Evolutionary conservation across 1,140 invertebrate species (phyloP).

Genomic region (Halictus rubicundus): DNA sequence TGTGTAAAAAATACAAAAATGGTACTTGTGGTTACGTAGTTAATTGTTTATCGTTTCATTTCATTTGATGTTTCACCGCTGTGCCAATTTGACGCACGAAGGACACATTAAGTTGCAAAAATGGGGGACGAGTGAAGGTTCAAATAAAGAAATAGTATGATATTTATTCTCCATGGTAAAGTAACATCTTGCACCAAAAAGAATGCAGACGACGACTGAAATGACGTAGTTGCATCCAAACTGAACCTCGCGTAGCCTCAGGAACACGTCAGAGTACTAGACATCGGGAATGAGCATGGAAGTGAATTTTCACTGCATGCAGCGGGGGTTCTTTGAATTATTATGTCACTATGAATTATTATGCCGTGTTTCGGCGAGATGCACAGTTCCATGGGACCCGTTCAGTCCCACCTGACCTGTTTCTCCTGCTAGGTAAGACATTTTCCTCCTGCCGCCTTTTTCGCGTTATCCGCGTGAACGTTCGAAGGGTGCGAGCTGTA

Average conservation of each 20-base stretch:
- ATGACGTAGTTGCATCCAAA: background rate
- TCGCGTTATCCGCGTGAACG: slow-evolving; percentile 14
- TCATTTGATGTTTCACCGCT: too few species aligned
- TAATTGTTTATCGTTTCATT: too few species aligned
- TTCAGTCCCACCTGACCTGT: background rate
- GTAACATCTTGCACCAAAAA: too few species aligned
- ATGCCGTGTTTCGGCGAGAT: background rate
- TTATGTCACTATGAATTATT: slow-evolving; percentile 12
- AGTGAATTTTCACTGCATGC: background rate
- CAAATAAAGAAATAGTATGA: too few species aligned
- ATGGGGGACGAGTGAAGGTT: too few species aligned
- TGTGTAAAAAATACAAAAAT: too few species aligned
- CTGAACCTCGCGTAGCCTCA: background rate
- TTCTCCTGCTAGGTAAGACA: slow-evolving; percentile 20
- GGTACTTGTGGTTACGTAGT: too few species aligned
- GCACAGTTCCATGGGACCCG: background rate
- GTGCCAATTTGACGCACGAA: too few species aligned
- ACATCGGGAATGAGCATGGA: background rate
- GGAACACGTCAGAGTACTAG: too few species aligned
- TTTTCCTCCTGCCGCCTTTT: slow-evolving; percentile 12
- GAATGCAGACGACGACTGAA: too few species aligned
- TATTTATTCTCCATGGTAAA: too few species aligned
- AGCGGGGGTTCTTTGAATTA: slow-evolving; percentile 1
- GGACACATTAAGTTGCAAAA: too few species aligned
- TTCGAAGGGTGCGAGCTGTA: slow-evolving; percentile 10